Conservation (phyloP, 2,797 vertebrate genomes). For the Spatula clypeata region DNA sequence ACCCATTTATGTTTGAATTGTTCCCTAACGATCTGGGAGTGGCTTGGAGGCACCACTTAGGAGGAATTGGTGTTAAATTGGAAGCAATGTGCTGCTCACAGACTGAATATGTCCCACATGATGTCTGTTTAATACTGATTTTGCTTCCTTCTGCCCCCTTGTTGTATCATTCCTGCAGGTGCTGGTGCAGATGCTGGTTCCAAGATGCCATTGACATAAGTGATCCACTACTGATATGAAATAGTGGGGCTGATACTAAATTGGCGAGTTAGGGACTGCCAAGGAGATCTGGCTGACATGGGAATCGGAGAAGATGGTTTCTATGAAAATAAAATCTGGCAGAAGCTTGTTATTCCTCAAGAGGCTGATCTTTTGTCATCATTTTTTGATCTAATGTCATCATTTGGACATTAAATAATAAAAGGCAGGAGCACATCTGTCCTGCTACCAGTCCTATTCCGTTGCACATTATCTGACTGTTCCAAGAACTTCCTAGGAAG, state of each 20-base stretch:
- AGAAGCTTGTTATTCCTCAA: neutral
- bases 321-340: neutral
- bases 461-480: neutral
- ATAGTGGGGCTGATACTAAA: neutral
- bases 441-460: neutral
- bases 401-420: neutral
- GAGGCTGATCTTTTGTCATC: neutral
- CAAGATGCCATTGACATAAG: neutral
- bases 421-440: neutral
- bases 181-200: neutral
- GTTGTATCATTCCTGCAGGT: neutral
- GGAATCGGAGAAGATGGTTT: neutral
- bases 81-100: neutral
- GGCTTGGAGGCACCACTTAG: accelerated
- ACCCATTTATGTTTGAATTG: neutral
- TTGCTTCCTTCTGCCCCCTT: neutral
- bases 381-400: neutral
- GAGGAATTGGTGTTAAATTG: neutral
- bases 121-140: neutral
- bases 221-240: neutral
- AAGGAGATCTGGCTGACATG: accelerated
- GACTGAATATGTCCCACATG: neutral
- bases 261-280: neutral
- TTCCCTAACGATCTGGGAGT: neutral
- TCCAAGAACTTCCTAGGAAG: constrained; percentile 17